Base-by-base conservation (phyloP, 2,113 vertebrate genomes). In the Pseudorasbora parva region DNA sequence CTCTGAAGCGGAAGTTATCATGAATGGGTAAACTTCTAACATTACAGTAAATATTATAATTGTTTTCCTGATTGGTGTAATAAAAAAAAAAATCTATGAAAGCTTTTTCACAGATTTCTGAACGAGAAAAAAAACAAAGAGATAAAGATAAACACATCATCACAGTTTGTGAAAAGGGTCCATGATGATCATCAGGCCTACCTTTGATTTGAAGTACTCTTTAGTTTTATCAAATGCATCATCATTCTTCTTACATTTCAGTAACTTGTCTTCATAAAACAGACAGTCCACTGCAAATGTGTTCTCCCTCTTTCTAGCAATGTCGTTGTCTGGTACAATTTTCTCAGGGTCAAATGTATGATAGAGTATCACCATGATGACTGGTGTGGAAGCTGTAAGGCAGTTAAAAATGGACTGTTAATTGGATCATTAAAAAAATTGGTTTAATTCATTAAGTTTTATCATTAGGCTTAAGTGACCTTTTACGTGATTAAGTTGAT, bases 211-310 rank as follows among this genome's bases (percentile, higher is more conserved):
- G 11, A 84, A 9, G 54, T 69, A 41, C 1, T 23, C 0, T 33
- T 41, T 14, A 45, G 89, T 6, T 0, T 76, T 7, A 0, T 0
- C 0, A 51, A 56, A 19, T 0, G 76, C 84, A 0, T 0, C 11
- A 0, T 83, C 0, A 45, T 91, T 92, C 43, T 2, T 10, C 0
- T 2, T 0, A 45, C 77, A 86, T 0, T 6, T 0, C 51, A 90
- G 27, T 6, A 90, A 23, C 0, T 3, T 23, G 2, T 9, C 0
- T 0, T 10, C n/a, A 19, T 45, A 0, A 83, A 91, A 88, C 25
- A 91, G 85, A 60, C 0, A 59, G 76, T 90, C 87, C 64, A 91
- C 88, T 10, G 85, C 84, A 54, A 88, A 84, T 4, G 0, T 0
- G 0, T 47, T 45, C 0, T 1, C 2, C 3, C 82, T 37, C 0